Percentiles rank a stretch among this genome's conserved stretches.
These are phyloP conservation scores for Amblyjoppa proteus DNA, from an alignment of 2,888 invertebrate species.

Conservation along the genomic window DNA sequence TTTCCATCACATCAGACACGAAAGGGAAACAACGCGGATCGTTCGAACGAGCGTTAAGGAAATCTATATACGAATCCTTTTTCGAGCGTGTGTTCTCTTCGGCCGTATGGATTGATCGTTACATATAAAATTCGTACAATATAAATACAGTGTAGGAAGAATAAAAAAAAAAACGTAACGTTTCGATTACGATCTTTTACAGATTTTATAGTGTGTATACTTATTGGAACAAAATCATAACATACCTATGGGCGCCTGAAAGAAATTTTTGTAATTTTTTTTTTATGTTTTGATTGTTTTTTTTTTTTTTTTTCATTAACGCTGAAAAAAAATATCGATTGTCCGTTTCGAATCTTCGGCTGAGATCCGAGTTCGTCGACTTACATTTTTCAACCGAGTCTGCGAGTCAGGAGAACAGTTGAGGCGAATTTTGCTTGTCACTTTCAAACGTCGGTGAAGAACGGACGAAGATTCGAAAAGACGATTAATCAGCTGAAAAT, in stretches of 20 bases:
- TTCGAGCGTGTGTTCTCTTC: slow-evolving; percentile 56
- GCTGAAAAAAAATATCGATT: slow-evolving; percentile 79
- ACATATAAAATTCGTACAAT: slow-evolving; percentile 16
- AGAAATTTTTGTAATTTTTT: slow-evolving; percentile 72
- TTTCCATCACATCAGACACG: slow-evolving; percentile 25
- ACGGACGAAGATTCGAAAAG: slow-evolving; percentile 49
- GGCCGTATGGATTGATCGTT: slow-evolving; percentile 47
- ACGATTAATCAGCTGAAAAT: slow-evolving; percentile 52
- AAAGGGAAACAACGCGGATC: slow-evolving; percentile 48
- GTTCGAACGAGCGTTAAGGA: slow-evolving; percentile 40
- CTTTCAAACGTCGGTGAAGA: background rate
- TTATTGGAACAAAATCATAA: slow-evolving; percentile 84
- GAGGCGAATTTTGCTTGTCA: background rate
- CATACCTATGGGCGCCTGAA: slow-evolving; percentile 84
- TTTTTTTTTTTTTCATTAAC: slow-evolving; percentile 74
- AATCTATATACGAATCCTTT: slow-evolving; percentile 39
- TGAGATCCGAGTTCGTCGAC: slow-evolving; percentile 22
- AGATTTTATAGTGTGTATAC: slow-evolving; percentile 51
- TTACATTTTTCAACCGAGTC: background rate
- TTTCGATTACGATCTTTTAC: slow-evolving; percentile 41
- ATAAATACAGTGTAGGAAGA: slow-evolving; percentile 35
- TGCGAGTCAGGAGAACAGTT: background rate
- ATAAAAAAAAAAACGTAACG: slow-evolving; percentile 24
- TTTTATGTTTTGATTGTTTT: slow-evolving; percentile 47
- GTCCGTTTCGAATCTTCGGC: slow-evolving; percentile 59